phyloP scores from a whole-genome alignment of 30 jellyfish, hydroid and myxozoan genomes.

The Cassiopea andromeda region DNA sequence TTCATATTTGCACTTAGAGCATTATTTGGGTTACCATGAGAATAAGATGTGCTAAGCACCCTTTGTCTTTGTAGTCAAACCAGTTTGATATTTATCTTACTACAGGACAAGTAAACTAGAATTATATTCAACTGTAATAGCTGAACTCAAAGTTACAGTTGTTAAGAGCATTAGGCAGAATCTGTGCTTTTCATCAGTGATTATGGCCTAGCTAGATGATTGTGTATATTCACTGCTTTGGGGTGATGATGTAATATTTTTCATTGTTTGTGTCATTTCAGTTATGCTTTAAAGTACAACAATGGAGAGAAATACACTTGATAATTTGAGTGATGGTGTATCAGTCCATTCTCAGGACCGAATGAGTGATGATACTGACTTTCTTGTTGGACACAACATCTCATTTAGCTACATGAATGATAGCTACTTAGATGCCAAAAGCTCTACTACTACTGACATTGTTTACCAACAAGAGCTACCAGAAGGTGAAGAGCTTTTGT shows the following conservation, averaged over 20 bases:
- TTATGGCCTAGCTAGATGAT: too few species aligned
- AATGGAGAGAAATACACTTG: slow-evolving; percentile 26
- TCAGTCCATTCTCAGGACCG: slow-evolving; percentile 57
- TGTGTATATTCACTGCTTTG: background rate
- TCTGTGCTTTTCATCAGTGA: too few species aligned
- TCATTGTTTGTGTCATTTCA: background rate
- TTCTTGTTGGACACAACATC: slow-evolving; percentile 64
- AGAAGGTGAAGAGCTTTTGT: background rate
- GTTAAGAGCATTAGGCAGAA: too few species aligned
- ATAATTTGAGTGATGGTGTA: slow-evolving; percentile 50
- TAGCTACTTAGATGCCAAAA: slow-evolving; percentile 60
- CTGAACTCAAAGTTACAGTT: too few species aligned
- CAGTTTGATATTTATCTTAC: too few species aligned
- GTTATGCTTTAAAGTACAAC: background rate
- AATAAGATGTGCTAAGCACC: too few species aligned
- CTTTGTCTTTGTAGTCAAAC: too few species aligned
- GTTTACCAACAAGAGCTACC: slow-evolving; percentile 55
- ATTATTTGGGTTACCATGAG: too few species aligned
- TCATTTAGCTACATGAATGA: slow-evolving; percentile 36
- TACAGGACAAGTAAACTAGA: too few species aligned
- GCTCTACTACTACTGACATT: slow-evolving; percentile 74
- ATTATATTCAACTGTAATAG: too few species aligned
- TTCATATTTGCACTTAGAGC: too few species aligned
- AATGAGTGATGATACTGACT: slow-evolving; percentile 76
- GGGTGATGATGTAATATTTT: background rate